These are phyloP conservation scores for Anguilla anguilla DNA, from an alignment of 2,797 vertebrate species.

Conservation along the genomic window DNA sequence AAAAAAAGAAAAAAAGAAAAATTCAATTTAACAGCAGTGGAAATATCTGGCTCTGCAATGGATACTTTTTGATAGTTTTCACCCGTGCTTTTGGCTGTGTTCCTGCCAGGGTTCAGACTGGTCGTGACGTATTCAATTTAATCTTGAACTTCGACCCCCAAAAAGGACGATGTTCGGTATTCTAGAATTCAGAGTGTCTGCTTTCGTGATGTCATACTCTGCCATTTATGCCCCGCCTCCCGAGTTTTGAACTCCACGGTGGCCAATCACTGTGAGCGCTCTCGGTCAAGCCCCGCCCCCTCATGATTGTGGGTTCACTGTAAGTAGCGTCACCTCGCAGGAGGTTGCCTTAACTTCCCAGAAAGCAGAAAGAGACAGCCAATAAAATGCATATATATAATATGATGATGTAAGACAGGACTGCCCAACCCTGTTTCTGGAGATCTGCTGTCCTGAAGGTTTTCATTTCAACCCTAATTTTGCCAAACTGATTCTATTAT, in stretches of 20 bases:
- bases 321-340: not conserved
- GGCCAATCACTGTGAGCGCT: not conserved
- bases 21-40: not conserved
- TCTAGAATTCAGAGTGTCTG: not conserved
- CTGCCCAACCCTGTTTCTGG: too few relatives aligned
- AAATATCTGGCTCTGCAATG: not conserved
- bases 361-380: not conserved
- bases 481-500: too few relatives aligned
- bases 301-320: not conserved
- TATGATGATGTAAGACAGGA: too few relatives aligned
- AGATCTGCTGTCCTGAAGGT: too few relatives aligned
- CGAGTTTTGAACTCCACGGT: not conserved
- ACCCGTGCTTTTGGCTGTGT: not conserved
- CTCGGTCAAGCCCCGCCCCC: not conserved
- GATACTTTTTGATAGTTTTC: not conserved
- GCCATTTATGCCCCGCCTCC: not conserved
- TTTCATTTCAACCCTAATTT: too few relatives aligned
- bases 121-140: not conserved
- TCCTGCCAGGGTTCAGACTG: not conserved
- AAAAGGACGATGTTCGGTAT: not conserved
- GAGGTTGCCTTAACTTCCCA: not conserved
- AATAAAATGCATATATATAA: not conserved
- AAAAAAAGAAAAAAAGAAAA: not conserved
- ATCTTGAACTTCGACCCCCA: not conserved
- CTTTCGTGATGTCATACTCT: slow-evolving; percentile 1